phyloP scores from a whole-genome alignment of 2,888 invertebrate genomes.

The Hydropsyche betteni region DNA sequence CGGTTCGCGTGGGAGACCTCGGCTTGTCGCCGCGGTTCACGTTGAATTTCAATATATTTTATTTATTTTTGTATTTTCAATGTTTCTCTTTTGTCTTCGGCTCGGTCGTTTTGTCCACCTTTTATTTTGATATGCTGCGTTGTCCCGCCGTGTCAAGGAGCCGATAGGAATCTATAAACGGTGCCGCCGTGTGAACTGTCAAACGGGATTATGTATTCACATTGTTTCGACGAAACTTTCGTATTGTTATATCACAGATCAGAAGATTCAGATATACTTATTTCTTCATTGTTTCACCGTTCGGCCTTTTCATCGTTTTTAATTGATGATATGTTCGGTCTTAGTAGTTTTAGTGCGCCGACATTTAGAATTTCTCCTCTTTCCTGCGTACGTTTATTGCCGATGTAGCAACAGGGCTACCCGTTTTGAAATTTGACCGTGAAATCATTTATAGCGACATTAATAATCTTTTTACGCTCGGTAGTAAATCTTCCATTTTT shows the following conservation, averaged over 20 bases:
- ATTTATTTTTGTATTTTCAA: background rate
- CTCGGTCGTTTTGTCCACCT: background rate
- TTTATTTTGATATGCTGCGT: background rate
- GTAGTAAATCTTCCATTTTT: too few species aligned
- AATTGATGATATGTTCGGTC: background rate
- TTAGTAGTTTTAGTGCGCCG: background rate
- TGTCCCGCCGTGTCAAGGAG: background rate
- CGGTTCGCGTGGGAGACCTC: background rate
- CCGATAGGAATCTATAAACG: slow-evolving; percentile 6
- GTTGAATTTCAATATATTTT: slow-evolving; percentile 10
- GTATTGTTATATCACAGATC: too few species aligned
- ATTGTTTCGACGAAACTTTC: background rate
- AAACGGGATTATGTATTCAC: background rate
- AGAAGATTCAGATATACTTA: too few species aligned
- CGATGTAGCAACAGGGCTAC: slow-evolving; percentile 1
- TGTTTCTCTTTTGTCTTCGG: too few species aligned
- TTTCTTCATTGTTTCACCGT: background rate
- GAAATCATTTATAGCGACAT: slow-evolving; percentile 12
- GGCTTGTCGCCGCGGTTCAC: background rate
- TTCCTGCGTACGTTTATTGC: background rate
- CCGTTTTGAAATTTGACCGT: slow-evolving; percentile 5
- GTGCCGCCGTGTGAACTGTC: slow-evolving; percentile 4
- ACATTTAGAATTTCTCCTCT: slow-evolving; percentile 4
- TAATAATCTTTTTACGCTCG: background rate
- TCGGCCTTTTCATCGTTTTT: slow-evolving; percentile 1